Percentiles rank a stretch among this genome's conserved stretches.
phyloP scores from a whole-genome alignment of 2,888 invertebrate genomes.

The Graphium colonna region DNA sequence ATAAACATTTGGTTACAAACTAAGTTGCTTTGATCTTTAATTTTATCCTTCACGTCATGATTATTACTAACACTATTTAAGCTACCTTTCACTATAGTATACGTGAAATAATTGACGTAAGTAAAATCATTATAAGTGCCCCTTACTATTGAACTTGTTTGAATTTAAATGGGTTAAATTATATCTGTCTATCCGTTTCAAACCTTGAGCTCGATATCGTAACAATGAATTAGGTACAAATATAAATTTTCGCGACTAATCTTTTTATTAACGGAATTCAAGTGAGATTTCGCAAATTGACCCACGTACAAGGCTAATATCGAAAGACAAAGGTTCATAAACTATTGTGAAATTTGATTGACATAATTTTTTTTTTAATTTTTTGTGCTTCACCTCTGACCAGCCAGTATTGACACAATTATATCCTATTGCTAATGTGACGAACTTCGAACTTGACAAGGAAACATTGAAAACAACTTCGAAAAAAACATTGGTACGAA shows the following conservation, averaged over 20 bases:
- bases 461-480: too few relatives aligned
- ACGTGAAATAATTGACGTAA: not conserved
- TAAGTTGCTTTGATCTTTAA: too few relatives aligned
- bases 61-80: not conserved
- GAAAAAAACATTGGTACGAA: too few relatives aligned
- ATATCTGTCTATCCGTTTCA: conserved; percentile 9
- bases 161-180: conserved; percentile 2
- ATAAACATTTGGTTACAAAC: too few relatives aligned
- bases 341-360: not conserved
- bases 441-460: too few relatives aligned
- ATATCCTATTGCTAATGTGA: too few relatives aligned
- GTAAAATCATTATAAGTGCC: not conserved
- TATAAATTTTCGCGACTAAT: conserved; percentile 22
- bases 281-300: conserved; percentile 24
- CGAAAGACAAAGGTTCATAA: conserved; percentile 5
- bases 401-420: too few relatives aligned
- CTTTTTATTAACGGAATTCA: conserved; percentile 19
- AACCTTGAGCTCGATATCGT: conserved; percentile 26
- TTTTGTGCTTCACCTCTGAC: too few relatives aligned
- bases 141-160: not conserved
- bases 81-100: too few relatives aligned
- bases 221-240: conserved; percentile 23
- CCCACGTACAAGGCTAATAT: conserved; percentile 22
- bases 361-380: not conserved
- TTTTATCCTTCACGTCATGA: not conserved